Percentiles rank a stretch among this genome's conserved stretches.
These are phyloP conservation scores for Iguana delicatissima DNA, from an alignment of 2,797 vertebrate species.

Conservation along the genomic window DNA sequence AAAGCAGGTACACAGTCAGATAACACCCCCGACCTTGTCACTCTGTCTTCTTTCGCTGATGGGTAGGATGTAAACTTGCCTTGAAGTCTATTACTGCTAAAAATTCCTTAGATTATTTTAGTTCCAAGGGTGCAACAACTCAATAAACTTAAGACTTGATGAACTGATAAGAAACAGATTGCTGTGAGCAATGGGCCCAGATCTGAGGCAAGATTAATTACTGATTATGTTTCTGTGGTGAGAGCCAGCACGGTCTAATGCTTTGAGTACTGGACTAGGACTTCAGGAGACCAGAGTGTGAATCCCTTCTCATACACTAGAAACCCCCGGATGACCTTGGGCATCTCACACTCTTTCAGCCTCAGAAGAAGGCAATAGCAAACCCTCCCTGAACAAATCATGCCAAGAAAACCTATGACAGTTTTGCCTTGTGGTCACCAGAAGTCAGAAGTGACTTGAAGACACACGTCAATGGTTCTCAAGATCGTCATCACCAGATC, in stretches of 20 bases:
- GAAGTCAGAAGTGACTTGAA: too few species aligned
- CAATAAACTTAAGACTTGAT: not conserved
- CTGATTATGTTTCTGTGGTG: not conserved
- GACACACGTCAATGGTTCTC: too few species aligned
- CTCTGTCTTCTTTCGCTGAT: not conserved
- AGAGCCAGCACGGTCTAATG: not conserved
- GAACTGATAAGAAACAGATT: not conserved
- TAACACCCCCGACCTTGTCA: slow-evolving; percentile 24
- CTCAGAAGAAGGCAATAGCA: too few species aligned
- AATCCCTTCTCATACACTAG: too few species aligned
- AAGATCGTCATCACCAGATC: too few species aligned
- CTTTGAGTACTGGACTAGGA: too few species aligned
- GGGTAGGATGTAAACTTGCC: not conserved
- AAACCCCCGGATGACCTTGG: too few species aligned
- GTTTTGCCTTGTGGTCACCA: too few species aligned
- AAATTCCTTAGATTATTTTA: not conserved
- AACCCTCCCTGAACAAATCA: too few species aligned
- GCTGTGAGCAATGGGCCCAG: not conserved
- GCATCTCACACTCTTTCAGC: too few species aligned
- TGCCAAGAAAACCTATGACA: too few species aligned
- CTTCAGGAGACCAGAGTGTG: too few species aligned
- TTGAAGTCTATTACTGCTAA: not conserved
- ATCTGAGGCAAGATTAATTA: not conserved
- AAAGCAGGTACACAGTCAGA: not conserved
- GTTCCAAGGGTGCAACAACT: not conserved